phyloP scores from a whole-genome alignment of 2,888 invertebrate genomes.

The Campoletis raptor region DNA sequence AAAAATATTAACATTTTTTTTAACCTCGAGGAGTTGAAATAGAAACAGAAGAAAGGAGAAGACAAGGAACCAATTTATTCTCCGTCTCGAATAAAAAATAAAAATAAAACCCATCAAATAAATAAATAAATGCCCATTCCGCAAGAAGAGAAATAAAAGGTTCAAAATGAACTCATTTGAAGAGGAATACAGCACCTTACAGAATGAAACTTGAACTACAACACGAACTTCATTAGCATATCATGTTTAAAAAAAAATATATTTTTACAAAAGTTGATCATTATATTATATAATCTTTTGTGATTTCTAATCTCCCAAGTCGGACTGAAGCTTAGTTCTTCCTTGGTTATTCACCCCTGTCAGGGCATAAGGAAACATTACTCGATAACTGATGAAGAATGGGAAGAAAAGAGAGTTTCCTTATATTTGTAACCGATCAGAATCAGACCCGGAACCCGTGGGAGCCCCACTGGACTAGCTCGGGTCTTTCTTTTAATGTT shows the following conservation, averaged over 20 bases:
- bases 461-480: too few species aligned
- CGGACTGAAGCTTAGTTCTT: neutral
- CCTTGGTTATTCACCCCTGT: neutral
- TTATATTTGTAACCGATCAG: neutral
- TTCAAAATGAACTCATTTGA: neutral
- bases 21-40: neutral
- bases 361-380: neutral
- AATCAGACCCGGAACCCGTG: too few species aligned
- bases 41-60: neutral
- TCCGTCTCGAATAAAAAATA: neutral
- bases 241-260: neutral
- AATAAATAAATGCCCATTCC: neutral
- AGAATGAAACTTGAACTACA: too few species aligned
- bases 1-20: slow-evolving; percentile 24
- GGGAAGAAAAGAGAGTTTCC: neutral
- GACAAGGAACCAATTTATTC: neutral
- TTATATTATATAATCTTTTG: neutral
- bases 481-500: too few species aligned
- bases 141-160: neutral
- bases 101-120: neutral
- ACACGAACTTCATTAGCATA: too few species aligned
- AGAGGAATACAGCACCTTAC: neutral
- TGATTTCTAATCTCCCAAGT: neutral
- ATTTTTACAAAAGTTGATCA: neutral
- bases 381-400: neutral